Base-by-base conservation (phyloP, 2,888 invertebrate species). In the Ariolimax columbianus region DNA sequence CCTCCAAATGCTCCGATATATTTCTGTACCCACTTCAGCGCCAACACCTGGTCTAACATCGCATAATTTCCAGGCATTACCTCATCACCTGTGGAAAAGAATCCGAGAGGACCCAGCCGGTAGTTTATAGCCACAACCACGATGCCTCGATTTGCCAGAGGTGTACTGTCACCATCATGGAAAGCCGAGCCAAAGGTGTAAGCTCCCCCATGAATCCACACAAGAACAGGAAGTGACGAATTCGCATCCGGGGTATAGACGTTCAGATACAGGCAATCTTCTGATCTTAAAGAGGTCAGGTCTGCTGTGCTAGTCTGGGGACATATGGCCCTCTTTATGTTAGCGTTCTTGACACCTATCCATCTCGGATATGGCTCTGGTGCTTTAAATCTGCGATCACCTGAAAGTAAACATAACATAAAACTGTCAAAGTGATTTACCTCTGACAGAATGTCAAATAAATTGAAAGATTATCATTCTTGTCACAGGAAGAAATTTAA, bases 11-110 rank as follows among this genome's bases (percentile, higher is more conserved):
- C 73, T 3, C 23, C 23, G 30, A 82, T 82, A 59, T 82, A n/a
- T 30, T 82, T 82, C 73, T 82, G 73, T 47, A 82, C 82, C 82
- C 82, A 82, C 30, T 82, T 73, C 14, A 82, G 40, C 23, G 82
- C 82, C 43, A 55, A 33, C 9, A 82, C 59, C 38, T 82, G 73
- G 23, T 82, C 82, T 40, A 82, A 38, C 38, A 82, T 17, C 14
- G 59, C 82, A 51, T 63, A 82, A 30, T 82, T 82, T 14, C 82
- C 82, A 4, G 82, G 82, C 82, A 73, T 82, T 55, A 59, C 82
- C n/a, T 72, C 82, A 30, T 82, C 82, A 23, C 40, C 82, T 4
- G 73, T 82, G 55, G 82, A 82, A 19, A 82, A n/a, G 59, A 82
- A 82, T 4, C 82, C 82, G 36, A 47, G 43, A 26, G 66, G 30